Evolutionary conservation across 2,888 invertebrate genomes (phyloP), one percentile per base, ranked within the genome.

Genomic region (Polyploca ridens): DNA sequence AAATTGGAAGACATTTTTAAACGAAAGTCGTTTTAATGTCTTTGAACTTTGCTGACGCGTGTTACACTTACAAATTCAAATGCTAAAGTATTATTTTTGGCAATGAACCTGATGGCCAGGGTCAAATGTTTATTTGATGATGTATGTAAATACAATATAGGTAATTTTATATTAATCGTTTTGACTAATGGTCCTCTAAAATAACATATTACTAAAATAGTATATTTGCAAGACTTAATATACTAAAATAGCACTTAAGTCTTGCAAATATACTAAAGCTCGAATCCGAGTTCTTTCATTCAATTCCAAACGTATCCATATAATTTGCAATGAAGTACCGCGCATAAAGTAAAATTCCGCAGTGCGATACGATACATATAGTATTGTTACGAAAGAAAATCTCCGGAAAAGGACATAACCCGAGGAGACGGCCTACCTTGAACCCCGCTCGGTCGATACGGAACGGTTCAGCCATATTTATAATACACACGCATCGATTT

Each of bases 381-480:
- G 54, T 54, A 54, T 7, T 19, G 10, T 10, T 19, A 66, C 57
- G 63, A 75, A 66, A 68, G 67, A 66, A 66, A 63, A 69, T 58
- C 64, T 66, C 38, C 64, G 49, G 65, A 66, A 67, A 65, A 19
- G 63, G 58, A 54, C 65, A 61, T 69, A 66, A 66, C 64, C 62
- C 64, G 54, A 67, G 65, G 67, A 66, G 65, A 66, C 74, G 83
- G 73, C 81, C 85, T 78, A 75, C 86, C 88, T 86, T 89, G 88
- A 89, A 87, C 89, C 73, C 69, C 59, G 60, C 65, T 63, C 71
- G 73, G 79, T 85, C 82, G 78, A 84, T 81, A 74, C 67, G 65
- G 66, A 75, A 69, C 73, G 72, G 76, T 72, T 76, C 78, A 77
- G 79, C 71, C 70, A 65, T 75, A 71, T 76, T 75, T 75, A 72